A percentile compares a stretch with the other conserved stretches of the same genome.
phyloP scores from a whole-genome alignment of 2,113 vertebrate genomes.

The Xiphorhynchus elegans region DNA sequence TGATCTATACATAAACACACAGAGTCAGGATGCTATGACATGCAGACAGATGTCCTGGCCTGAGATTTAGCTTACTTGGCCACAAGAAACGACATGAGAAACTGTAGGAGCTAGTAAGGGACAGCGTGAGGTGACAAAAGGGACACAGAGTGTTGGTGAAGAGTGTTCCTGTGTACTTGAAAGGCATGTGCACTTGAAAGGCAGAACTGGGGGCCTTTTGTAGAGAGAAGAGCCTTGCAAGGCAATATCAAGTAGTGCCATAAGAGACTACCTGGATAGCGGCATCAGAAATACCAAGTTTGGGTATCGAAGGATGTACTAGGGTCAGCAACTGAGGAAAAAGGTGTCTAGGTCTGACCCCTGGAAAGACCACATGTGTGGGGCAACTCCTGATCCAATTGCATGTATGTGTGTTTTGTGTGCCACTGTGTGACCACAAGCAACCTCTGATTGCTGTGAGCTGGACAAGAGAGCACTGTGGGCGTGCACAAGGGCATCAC shows the following conservation, averaged over 20 bases:
- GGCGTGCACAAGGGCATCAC: rapidly evolving
- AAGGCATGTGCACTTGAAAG: not conserved
- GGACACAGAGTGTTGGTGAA: not conserved
- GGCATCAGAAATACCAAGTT: not conserved
- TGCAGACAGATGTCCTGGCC: not conserved
- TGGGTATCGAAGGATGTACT: not conserved
- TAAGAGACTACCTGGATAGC: not conserved
- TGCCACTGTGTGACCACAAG: not conserved
- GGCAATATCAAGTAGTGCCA: not conserved
- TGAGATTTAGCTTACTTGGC: not conserved
- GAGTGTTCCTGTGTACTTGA: not conserved
- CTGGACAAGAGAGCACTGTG: not conserved
- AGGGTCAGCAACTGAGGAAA: not conserved
- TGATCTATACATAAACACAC: not conserved
- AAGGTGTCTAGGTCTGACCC: not conserved
- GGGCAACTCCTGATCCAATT: not conserved
- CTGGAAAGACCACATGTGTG: not conserved
- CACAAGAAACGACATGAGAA: not conserved
- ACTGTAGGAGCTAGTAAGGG: not conserved
- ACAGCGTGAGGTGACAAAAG: not conserved
- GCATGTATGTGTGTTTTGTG: rapidly evolving
- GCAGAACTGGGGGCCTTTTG: not conserved
- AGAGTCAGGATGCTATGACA: not conserved
- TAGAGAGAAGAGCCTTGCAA: not conserved
- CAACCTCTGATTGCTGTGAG: not conserved